Evolutionary conservation across 2,113 vertebrate species (phyloP).

Genomic region (Elephas maximus): DNA sequence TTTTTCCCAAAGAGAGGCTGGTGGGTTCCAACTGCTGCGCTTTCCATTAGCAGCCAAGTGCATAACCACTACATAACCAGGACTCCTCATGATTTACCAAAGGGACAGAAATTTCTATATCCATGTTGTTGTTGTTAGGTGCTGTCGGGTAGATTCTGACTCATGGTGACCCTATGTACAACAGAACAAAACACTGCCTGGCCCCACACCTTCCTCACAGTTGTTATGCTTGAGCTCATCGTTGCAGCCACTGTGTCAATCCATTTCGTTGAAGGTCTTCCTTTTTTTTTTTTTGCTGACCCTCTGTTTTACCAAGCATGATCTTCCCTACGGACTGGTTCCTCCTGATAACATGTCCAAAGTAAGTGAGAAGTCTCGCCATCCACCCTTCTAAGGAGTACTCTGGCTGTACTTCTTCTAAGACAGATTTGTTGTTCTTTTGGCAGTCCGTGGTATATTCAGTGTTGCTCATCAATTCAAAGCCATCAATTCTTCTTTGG

Average conservation of each 20-base stretch:
- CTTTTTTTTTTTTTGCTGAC: neutral
- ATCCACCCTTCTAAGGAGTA: neutral
- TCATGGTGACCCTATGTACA: neutral
- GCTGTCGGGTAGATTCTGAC: neutral
- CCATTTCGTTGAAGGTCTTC: neutral
- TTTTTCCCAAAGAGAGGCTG: too few species aligned
- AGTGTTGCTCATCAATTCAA: neutral
- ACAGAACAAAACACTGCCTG: neutral
- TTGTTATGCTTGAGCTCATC: neutral
- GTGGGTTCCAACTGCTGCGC: too few species aligned
- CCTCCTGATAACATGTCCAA: neutral
- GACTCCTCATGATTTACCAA: conserved; percentile 26
- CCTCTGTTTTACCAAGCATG: neutral
- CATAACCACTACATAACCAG: too few species aligned
- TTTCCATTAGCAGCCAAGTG: too few species aligned
- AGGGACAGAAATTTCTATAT: conserved; percentile 34
- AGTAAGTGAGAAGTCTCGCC: neutral
- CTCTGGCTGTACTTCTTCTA: neutral
- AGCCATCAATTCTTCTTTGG: neutral
- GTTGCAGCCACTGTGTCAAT: neutral
- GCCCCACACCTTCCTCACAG: neutral
- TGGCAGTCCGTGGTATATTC: neutral
- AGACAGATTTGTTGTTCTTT: neutral
- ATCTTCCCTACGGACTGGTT: neutral
- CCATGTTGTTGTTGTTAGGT: neutral